Base-by-base conservation (phyloP, 2,888 invertebrate species). In the Halictus ligatus region DNA sequence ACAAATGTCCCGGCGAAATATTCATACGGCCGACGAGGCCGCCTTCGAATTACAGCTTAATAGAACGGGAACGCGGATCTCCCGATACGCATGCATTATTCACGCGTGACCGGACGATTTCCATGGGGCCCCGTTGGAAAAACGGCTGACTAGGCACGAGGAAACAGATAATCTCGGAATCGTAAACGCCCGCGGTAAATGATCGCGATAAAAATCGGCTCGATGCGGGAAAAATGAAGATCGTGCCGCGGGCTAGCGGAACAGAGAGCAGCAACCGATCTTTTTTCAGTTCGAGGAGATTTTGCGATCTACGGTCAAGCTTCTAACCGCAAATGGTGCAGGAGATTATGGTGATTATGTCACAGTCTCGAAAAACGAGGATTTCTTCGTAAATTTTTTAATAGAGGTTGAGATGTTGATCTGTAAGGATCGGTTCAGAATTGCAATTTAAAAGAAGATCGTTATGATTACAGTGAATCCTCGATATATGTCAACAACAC, bases 1-100 rank as follows among this genome's bases (percentile, higher is more conserved):
- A 85, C 84, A 76, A 85, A 85, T 72, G 84, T 73, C 75, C 72
- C 46, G 75, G 84, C 64, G 75, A 75, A 84, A 84, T 83, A 84
- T 83, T 78, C 78, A 50, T 75, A 83, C 60, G 29, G 46, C 40
- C 50, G 50, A 2, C 71, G n/a, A 50, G 72, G 46, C 43, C n/a
- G 79, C 67, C 79, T 79, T 79, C 72, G 76, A 76, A 84, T 84
- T 76, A 84, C 85, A 73, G 76, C 73, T 85, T 80, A 78, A 80
- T 84, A 71, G 74, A 83, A 74, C 84, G 75, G 72, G 84, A 5
- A 85, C 79, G 60, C 67, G 79, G 79, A 85, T 83, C 83, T 76
- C 85, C n/a, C 73, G 54, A 10, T 10, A 54, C 3, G 21, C 21
- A 10, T 21, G 21, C 83, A 83, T 83, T 85, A 84, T 84, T 78